Evolutionary conservation across 2,797 vertebrate species (phyloP).

Genomic region (Cossypha polioptera): DNA sequence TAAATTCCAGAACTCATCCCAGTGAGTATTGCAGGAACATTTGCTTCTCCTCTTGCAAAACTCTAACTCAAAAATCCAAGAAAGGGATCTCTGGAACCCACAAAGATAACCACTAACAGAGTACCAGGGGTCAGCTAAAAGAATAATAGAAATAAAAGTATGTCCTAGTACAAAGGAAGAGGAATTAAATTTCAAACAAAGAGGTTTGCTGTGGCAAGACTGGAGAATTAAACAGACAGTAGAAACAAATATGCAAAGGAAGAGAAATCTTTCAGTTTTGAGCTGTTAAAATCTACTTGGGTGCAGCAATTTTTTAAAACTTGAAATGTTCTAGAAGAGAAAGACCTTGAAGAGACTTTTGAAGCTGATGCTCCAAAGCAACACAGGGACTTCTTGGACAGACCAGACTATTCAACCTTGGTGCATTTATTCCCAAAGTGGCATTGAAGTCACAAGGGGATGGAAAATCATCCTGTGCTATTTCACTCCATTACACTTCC

Average conservation of each 20-base stretch:
- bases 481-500: neutral
- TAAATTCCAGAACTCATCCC: neutral
- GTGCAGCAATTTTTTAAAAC: neutral
- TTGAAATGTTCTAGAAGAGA: neutral
- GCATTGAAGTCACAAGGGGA: neutral
- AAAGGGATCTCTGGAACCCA: neutral
- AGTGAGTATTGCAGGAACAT: neutral
- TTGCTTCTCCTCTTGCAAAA: neutral
- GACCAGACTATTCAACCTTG: neutral
- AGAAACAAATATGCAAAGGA: neutral
- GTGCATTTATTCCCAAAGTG: neutral
- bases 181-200: neutral
- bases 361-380: neutral
- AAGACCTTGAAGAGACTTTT: neutral
- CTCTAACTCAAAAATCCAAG: neutral
- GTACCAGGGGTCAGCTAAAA: neutral
- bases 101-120: neutral
- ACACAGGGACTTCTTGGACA: neutral
- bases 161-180: neutral
- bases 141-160: neutral
- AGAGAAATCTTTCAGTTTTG: neutral
- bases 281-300: neutral
- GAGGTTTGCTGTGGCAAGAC: neutral
- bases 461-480: neutral
- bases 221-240: neutral